Base-by-base conservation (phyloP, 2,113 vertebrate genomes). In the Nipponia nippon region DNA sequence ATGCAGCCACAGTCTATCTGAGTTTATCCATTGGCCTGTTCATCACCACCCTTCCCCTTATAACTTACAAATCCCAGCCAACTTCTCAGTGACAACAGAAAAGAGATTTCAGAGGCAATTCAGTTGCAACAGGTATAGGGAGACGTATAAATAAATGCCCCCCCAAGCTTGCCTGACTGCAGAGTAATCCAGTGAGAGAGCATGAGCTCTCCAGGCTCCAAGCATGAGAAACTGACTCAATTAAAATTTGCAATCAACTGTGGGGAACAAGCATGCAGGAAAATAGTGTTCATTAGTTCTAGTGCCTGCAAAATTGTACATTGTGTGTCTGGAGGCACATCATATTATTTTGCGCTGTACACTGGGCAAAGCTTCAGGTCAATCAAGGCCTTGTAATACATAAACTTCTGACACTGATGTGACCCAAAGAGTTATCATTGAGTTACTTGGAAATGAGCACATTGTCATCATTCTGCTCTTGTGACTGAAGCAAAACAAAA, bases 1-100 rank as follows among this genome's bases (percentile, higher is more conserved):
- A 22, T 20, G 65, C 46, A 59, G 32, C 38, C n/a, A 66, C 1
- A 0, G 4, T 42, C 42, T 40, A 0, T 47, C 15, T 10, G 25
- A 65, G 19, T 75, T 90, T 75, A 16, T 40, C 19, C 38, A 36
- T 40, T 25, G 10, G 46, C 7, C 9, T 49, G 9, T 16, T 55
- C 42, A 22, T 38, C 56, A 30, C 25, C 32, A 72, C 9, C 11
- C 12, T 89, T n/a, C 44, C 20, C 17, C 29, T 88, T 65, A 6
- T 4, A 72, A 72, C 9, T 47, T 18, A 46, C 53, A 47, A 63
- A 92, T 47, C 40, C 20, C 58, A 61, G 14, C 2, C 40, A 87
- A 1, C 18, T 81, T 77, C 69, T 89, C 7, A 4, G 9, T 46
- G 67, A 36, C 40, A 86, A 59, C 13, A 36, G 26, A 13, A 59